Conservation (phyloP, 2,888 invertebrate genomes). For the Laothoe populi region DNA sequence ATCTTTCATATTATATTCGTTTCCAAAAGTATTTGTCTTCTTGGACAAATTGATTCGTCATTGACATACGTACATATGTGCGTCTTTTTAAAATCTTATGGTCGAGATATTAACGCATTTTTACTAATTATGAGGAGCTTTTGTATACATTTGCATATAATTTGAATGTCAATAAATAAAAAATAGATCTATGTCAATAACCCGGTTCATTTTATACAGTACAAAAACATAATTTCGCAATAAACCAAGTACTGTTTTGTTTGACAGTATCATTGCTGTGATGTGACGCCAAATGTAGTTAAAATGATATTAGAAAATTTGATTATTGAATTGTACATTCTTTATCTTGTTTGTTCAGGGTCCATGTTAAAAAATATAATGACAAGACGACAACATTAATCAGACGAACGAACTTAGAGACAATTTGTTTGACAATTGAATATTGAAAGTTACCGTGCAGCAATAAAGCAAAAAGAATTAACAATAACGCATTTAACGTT, state of each 20-base stretch:
- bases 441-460: constrained; percentile 56
- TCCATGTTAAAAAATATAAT: background rate
- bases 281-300: no score
- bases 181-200: background rate
- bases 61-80: no score
- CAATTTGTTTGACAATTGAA: constrained; percentile 33
- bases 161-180: no score
- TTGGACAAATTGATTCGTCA: no score
- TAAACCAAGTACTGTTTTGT: background rate
- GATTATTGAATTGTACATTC: background rate
- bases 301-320: background rate
- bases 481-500: constrained; percentile 67
- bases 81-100: no score
- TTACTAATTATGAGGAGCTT: no score
- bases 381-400: background rate
- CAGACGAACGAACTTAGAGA: constrained; percentile 30
- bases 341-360: background rate
- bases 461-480: constrained; percentile 60
- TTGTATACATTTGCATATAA: no score
- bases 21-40: background rate
- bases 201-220: background rate
- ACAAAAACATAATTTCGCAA: background rate
- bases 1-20: background rate
- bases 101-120: no score
- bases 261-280: background rate